Evolutionary conservation across 2,888 invertebrate species (phyloP).

Genomic region (Pharmacophagus antenor): DNA sequence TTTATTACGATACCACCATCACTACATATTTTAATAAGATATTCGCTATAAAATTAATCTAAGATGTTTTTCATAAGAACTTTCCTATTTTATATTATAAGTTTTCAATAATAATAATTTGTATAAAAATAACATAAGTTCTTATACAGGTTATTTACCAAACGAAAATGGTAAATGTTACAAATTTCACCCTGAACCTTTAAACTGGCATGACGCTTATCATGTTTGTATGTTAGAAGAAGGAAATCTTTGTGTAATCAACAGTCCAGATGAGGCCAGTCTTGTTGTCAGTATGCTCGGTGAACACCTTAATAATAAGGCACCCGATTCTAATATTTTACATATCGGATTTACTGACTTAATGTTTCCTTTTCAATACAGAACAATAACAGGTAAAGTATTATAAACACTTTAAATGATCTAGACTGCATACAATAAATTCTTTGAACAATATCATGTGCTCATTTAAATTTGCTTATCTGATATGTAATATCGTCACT

Average conservation of each 20-base stretch:
- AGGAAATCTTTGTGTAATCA: slow-evolving; percentile 49
- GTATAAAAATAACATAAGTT: neutral
- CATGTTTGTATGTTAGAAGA: slow-evolving; percentile 49
- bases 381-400: slow-evolving; percentile 48
- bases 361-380: slow-evolving; percentile 53
- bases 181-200: slow-evolving; percentile 51
- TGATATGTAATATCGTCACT: neutral
- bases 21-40: too few species aligned
- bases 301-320: slow-evolving; percentile 45
- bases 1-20: too few species aligned
- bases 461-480: neutral
- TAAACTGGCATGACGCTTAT: slow-evolving; percentile 55
- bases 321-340: slow-evolving; percentile 50
- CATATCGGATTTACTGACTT: slow-evolving; percentile 55
- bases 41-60: too few species aligned
- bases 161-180: slow-evolving; percentile 50
- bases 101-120: too few species aligned
- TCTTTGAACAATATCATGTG: neutral
- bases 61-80: too few species aligned
- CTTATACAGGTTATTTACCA: slow-evolving; percentile 42
- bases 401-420: neutral
- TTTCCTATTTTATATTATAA: too few species aligned
- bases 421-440: neutral
- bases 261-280: slow-evolving; percentile 50
- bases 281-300: slow-evolving; percentile 47